Conservation (phyloP, 2,797 vertebrate genomes). For the Sebastes dallii region DNA sequence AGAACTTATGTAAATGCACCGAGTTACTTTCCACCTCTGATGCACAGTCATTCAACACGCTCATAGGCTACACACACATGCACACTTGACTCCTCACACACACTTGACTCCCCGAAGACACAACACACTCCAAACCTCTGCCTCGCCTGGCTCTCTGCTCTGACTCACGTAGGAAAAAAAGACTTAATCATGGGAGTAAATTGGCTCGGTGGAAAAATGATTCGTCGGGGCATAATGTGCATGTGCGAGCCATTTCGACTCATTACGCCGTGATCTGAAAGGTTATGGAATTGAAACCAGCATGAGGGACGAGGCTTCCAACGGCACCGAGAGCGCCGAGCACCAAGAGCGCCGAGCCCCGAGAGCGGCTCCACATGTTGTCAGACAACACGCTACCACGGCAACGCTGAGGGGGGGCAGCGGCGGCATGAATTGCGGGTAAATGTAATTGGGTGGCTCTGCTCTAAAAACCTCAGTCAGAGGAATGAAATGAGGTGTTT, state of each 20-base stretch:
- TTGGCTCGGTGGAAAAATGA: constrained; percentile 69
- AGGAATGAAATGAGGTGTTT: constrained; percentile 75
- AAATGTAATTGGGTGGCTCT: constrained; percentile 69
- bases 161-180: constrained; percentile 77
- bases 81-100: constrained; percentile 16
- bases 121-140: constrained; percentile 15
- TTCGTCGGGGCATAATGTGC: constrained; percentile 72
- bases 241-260: constrained; percentile 81
- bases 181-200: constrained; percentile 75
- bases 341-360: constrained; percentile 17
- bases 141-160: constrained; percentile 47
- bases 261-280: constrained; percentile 80
- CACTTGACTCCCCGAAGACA: constrained; percentile 45
- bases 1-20: neutral
- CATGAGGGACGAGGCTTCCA: constrained; percentile 62
- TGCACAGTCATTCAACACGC: neutral
- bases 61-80: neutral
- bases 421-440: constrained; percentile 29
- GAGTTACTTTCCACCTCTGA: neutral
- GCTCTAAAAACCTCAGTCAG: constrained; percentile 62
- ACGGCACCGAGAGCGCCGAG: constrained; percentile 50
- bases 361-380: constrained; percentile 70
- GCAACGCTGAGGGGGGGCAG: constrained; percentile 14
- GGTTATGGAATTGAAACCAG: constrained; percentile 82
- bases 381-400: constrained; percentile 53